Conservation (phyloP, 2,888 invertebrate species). For the Epinotia bilunana region DNA sequence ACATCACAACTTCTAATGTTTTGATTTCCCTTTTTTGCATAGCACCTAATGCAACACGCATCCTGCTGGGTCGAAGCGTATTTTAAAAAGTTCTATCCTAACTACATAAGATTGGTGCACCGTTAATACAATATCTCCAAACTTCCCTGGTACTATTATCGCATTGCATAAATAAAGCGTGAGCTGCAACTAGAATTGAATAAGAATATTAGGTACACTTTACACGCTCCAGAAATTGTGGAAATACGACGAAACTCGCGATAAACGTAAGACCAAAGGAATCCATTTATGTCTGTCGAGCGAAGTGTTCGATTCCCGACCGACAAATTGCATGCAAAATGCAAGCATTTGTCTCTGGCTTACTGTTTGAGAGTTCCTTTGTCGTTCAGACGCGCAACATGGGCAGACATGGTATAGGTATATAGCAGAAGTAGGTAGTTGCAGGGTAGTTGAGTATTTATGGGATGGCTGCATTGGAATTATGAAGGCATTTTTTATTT, state of each 20-base stretch:
- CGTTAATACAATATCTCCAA: neutral
- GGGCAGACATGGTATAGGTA: no score
- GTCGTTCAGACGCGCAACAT: neutral
- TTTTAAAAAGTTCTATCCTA: neutral
- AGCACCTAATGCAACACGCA: no score
- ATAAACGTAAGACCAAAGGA: slow-evolving; percentile 31
- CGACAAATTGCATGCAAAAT: slow-evolving; percentile 43
- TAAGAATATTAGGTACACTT: slow-evolving; percentile 6
- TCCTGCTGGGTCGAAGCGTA: neutral
- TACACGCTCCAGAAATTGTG: neutral
- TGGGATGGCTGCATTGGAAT: no score
- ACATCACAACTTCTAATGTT: no score
- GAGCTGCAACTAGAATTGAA: slow-evolving; percentile 3
- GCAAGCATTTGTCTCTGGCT: slow-evolving; percentile 37
- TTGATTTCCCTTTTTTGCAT: no score
- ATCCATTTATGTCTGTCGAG: slow-evolving; percentile 31
- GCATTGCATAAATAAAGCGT: slow-evolving; percentile 10
- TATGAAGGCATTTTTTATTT: no score
- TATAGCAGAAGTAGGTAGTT: no score
- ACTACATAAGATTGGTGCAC: neutral
- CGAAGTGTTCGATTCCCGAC: slow-evolving; percentile 33
- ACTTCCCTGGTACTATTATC: neutral
- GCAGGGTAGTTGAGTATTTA: no score
- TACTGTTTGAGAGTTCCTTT: slow-evolving; percentile 31
- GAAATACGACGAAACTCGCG: slow-evolving; percentile 13